Base-by-base conservation (phyloP, 2,888 invertebrate genomes). In the Itoplectis maculator region DNA sequence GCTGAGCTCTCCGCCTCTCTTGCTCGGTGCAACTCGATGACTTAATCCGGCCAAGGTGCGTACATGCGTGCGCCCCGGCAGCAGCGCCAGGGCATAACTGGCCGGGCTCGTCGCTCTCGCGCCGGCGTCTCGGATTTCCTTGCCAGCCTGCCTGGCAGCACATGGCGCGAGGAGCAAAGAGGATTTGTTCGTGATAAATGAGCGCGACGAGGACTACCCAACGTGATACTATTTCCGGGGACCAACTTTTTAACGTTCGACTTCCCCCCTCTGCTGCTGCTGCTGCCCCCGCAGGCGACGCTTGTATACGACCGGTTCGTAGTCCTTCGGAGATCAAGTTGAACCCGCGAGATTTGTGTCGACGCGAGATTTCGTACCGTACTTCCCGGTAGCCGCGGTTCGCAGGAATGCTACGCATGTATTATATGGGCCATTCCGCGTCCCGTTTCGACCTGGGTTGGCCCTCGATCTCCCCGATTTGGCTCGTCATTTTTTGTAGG, bases 21-120 rank as follows among this genome's bases (percentile, higher is more conserved):
- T n/a, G n/a, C 82, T 73, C 82, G 47, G 61, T 80, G 82, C 79
- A 82, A 79, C 82, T 80, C 77, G 83, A 85, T 81, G 83, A 79
- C 83, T 85, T 85, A 85, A 85, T 85, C 85, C 85, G 73, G 73
- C 69, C 79, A 85, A 82, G 82, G 85, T 85, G 83, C 79, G 82
- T 82, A 81, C 83, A 83, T 78, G 80, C 74, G 80, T 77, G 82
- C 76, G 76, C 69, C 70, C 68, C 69, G 69, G 72, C 61, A 73
- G 72, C 61, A 65, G 56, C 54, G 75, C 68, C 68, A n/a, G n/a
- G 75, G 73, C 40, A n/a, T 69, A 78, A 61, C 73, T 84, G 79
- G 76, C 72, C 66, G 73, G n/a, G 79, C 65, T 81, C 81, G 69
- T n/a, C n/a, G n/a, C n/a, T n/a, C 65, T 61, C 63, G 51, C 69